Percentiles rank a stretch among this genome's conserved stretches.
phyloP scores from a whole-genome alignment of 23 tunicate species.

The Halocynthia aurantium region DNA sequence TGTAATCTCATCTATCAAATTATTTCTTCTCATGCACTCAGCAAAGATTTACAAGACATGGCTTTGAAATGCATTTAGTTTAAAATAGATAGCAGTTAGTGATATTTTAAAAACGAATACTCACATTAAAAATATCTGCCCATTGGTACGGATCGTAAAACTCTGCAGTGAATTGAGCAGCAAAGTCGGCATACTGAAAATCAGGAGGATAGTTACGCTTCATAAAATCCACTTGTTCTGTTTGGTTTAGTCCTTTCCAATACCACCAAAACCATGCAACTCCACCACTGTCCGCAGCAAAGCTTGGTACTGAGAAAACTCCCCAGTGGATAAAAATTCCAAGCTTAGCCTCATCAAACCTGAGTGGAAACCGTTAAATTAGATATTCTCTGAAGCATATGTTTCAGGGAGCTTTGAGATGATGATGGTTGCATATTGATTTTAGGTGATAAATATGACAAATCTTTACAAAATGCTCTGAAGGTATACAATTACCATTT shows the following conservation, averaged over 20 bases:
- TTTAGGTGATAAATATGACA: too few species aligned
- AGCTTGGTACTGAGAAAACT: constrained; percentile 54
- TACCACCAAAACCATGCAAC: constrained; percentile 80
- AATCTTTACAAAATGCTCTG: too few species aligned
- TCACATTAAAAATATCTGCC: constrained; percentile 72
- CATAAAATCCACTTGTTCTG: constrained; percentile 51
- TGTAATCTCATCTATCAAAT: too few species aligned
- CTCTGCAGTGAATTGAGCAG: constrained; percentile 75
- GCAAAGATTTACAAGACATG: too few species aligned
- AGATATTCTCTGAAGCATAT: too few species aligned
- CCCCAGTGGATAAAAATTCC: constrained; percentile 90
- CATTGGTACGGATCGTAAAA: constrained; percentile 63
- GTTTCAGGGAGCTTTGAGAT: too few species aligned
- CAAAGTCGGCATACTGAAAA: constrained; percentile 82
- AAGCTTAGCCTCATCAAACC: constrained; percentile 75
- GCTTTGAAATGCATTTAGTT: too few species aligned
- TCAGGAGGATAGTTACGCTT: constrained; percentile 73
- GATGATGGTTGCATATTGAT: too few species aligned
- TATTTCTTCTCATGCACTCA: too few species aligned
- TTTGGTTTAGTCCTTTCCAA: constrained; percentile 52
- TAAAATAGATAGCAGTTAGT: too few species aligned
- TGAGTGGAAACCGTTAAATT: neutral
- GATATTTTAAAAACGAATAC: neutral
- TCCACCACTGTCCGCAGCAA: neutral
- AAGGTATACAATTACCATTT: constrained; percentile 21